These are phyloP conservation scores for Sitodiplosis mosellana DNA, from an alignment of 1,140 invertebrate genomes.

Conservation along the genomic window DNA sequence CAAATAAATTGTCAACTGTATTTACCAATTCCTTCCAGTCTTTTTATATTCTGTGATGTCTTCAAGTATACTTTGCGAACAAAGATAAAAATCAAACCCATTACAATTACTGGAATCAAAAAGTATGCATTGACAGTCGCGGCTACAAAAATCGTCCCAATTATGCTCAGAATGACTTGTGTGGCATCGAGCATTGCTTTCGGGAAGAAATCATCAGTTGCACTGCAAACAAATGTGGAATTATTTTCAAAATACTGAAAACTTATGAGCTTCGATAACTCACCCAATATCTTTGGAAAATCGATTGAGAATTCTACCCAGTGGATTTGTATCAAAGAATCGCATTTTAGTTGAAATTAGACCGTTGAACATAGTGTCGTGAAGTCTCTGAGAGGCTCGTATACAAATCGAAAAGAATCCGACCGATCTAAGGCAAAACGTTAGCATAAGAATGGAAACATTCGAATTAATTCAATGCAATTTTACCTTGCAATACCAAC, in stretches of 20 bases:
- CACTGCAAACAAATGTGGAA: conserved; percentile 60
- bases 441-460: not conserved
- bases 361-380: conserved; percentile 27
- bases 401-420: conserved; percentile 27
- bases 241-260: conserved; percentile 52
- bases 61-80: conserved; percentile 60
- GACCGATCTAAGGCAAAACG: conserved; percentile 24
- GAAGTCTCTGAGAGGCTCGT: conserved; percentile 2
- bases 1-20: no score
- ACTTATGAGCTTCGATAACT: conserved; percentile 60
- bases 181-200: conserved; percentile 48
- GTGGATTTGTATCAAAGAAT: conserved; percentile 42
- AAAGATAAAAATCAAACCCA: conserved; percentile 51
- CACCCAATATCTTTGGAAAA: conserved; percentile 60
- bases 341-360: conserved; percentile 22
- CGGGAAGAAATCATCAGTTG: conserved; percentile 71
- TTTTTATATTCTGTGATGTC: conserved; percentile 69
- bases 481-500: not conserved
- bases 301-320: conserved; percentile 47
- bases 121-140: conserved; percentile 57
- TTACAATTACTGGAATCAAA: conserved; percentile 43
- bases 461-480: not conserved
- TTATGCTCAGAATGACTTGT: conserved; percentile 49
- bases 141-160: conserved; percentile 59
- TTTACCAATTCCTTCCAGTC: conserved; percentile 76